phyloP scores from a whole-genome alignment of 2,113 vertebrate species.

The Galeopterus variegatus region DNA sequence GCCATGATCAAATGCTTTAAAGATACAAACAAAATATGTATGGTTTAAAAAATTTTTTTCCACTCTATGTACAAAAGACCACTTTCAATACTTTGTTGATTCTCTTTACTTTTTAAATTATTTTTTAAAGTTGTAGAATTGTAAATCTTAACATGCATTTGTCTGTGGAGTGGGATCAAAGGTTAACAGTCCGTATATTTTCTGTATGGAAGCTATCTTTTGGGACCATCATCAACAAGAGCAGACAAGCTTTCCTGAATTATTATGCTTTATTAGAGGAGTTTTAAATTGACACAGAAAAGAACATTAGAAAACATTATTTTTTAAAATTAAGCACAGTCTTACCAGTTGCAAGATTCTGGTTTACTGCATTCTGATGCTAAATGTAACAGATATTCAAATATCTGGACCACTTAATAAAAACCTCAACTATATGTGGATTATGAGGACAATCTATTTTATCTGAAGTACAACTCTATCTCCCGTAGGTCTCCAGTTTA shows the following conservation, averaged over 20 bases:
- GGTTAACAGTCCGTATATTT: neutral
- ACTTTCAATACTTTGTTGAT: constrained; percentile 23
- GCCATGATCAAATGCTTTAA: constrained; percentile 32
- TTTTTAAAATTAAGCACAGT: constrained; percentile 1
- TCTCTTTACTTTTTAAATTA: constrained; percentile 34
- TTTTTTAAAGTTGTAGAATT: neutral
- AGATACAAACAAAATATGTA: neutral
- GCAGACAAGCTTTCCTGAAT: neutral
- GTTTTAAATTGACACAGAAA: neutral
- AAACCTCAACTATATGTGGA: neutral
- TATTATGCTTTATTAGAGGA: neutral
- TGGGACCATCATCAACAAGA: neutral
- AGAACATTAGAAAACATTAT: constrained; percentile 47
- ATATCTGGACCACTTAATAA: constrained; percentile 4
- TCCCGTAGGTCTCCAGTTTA: neutral
- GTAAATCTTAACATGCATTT: constrained; percentile 52
- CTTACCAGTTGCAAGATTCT: constrained; percentile 48
- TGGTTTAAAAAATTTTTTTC: neutral
- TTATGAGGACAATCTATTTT: constrained; percentile 59
- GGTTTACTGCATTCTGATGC: neutral
- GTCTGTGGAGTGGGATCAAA: constrained; percentile 39
- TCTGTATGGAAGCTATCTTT: constrained; percentile 36
- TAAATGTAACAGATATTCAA: constrained; percentile 39
- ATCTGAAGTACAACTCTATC: constrained; percentile 2
- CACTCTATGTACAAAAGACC: neutral